Evolutionary conservation across 1,140 invertebrate genomes (phyloP).

Genomic region (Diachasmimorpha longicaudata): DNA sequence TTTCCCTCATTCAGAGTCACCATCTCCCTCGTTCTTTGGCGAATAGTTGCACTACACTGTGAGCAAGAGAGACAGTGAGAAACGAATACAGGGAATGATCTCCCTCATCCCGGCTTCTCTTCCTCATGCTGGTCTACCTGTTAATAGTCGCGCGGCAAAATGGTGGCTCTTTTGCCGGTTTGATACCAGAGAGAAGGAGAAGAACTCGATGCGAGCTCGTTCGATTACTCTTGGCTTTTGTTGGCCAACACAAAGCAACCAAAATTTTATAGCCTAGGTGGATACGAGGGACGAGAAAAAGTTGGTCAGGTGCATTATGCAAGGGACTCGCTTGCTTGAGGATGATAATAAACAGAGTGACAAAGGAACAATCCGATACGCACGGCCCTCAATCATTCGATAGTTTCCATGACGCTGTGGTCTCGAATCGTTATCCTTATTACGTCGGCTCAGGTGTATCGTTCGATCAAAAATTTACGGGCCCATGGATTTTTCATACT

Average conservation of each 20-base stretch:
- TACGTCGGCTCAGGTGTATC: conserved; percentile 21
- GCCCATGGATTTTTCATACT: no score
- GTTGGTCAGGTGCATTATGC: background rate
- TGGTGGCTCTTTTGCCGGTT: conserved; percentile 35
- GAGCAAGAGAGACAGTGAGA: background rate
- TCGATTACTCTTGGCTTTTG: conserved; percentile 7
- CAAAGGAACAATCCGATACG: conserved; percentile 22
- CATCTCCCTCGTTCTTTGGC: conserved; percentile 2
- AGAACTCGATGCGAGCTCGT: background rate
- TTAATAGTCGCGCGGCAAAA: conserved; percentile 43
- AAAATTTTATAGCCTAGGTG: background rate
- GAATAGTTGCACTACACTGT: background rate
- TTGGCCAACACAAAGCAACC: background rate
- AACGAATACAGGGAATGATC: background rate
- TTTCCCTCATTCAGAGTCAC: background rate
- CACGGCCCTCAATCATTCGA: conserved; percentile 26
- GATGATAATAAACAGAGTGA: conserved; percentile 2
- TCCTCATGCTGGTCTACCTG: conserved; percentile 38
- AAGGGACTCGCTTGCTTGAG: background rate
- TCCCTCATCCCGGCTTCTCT: conserved; percentile 32
- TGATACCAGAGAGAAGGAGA: background rate
- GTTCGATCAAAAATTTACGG: conserved; percentile 18
- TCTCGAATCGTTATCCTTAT: conserved; percentile 31
- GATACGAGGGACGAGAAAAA: background rate
- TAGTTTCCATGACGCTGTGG: conserved; percentile 19